A percentile compares a stretch with the other conserved stretches of the same genome.
phyloP scores from a whole-genome alignment of 2,797 vertebrate species.

The Pelobates cultripes region DNA sequence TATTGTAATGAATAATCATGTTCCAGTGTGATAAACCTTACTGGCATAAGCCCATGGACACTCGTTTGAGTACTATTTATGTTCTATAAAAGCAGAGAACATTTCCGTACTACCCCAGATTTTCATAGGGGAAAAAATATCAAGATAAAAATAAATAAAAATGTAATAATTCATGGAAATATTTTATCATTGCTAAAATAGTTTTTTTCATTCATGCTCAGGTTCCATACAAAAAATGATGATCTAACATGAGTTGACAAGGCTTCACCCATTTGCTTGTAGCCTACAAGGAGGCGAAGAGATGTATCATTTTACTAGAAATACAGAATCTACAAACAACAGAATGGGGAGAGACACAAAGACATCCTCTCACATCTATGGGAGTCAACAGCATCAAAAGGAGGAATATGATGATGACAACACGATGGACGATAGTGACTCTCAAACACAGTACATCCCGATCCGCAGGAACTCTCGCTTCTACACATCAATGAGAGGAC shows the following conservation, averaged over 20 bases:
- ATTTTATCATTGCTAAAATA: background rate
- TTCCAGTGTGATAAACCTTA: too few relatives aligned
- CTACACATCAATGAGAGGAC: slow-evolving; percentile 68
- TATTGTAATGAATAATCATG: too few relatives aligned
- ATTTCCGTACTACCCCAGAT: too few relatives aligned
- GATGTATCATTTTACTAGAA: slow-evolving; percentile 39
- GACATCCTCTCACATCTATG: slow-evolving; percentile 6
- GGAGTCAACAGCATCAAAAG: slow-evolving; percentile 42
- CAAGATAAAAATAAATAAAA: too few relatives aligned
- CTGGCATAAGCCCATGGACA: too few relatives aligned
- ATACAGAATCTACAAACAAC: slow-evolving; percentile 3
- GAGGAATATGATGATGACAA: slow-evolving; percentile 58
- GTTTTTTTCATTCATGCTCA: background rate
- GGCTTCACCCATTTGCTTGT: background rate
- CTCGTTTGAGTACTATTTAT: too few relatives aligned
- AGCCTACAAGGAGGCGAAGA: slow-evolving; percentile 22
- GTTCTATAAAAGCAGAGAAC: too few relatives aligned
- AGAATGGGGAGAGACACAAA: slow-evolving; percentile 23
- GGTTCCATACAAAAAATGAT: background rate
- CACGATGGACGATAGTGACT: slow-evolving; percentile 8
- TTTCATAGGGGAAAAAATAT: too few relatives aligned
- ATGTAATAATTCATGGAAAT: too few relatives aligned
- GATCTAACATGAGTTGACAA: slow-evolving; percentile 18
- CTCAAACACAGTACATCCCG: slow-evolving; percentile 45
- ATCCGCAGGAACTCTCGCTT: slow-evolving; percentile 76